phyloP scores from a whole-genome alignment of 2,113 vertebrate genomes.

The Scatophagus argus region DNA sequence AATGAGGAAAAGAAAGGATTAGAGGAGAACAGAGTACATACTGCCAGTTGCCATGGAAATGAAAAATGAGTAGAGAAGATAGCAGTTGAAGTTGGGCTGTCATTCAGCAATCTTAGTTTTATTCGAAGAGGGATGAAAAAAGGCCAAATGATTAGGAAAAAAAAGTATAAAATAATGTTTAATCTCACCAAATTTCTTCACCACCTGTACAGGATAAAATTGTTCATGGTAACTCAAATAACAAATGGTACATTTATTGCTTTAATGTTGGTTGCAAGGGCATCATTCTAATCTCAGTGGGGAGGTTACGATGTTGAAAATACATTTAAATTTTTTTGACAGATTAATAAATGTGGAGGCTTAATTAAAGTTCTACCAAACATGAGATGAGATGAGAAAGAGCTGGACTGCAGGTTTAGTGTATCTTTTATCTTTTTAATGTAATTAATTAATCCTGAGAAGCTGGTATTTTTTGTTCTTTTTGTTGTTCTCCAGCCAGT shows the following conservation, averaged over 20 bases:
- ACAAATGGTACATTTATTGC: not conserved
- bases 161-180: not conserved
- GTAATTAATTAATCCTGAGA: not conserved
- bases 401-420: not conserved
- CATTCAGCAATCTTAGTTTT: conserved; percentile 23
- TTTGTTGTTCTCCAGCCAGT: not conserved
- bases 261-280: not conserved
- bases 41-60: conserved; percentile 73
- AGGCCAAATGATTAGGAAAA: not conserved
- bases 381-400: not conserved
- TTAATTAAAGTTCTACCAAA: not conserved
- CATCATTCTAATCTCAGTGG: not conserved
- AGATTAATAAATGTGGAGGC: not conserved
- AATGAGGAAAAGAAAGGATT: conserved; percentile 67
- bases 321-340: not conserved
- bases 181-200: not conserved
- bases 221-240: not conserved
- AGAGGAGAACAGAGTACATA: conserved; percentile 48
- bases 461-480: not conserved
- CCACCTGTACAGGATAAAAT: not conserved
- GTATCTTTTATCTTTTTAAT: not conserved
- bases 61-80: conserved; percentile 44
- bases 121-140: not conserved
- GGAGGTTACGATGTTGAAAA: not conserved
- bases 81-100: conserved; percentile 34